phyloP scores from a whole-genome alignment of 2,113 vertebrate species.

The Sisor rabdophorus region DNA sequence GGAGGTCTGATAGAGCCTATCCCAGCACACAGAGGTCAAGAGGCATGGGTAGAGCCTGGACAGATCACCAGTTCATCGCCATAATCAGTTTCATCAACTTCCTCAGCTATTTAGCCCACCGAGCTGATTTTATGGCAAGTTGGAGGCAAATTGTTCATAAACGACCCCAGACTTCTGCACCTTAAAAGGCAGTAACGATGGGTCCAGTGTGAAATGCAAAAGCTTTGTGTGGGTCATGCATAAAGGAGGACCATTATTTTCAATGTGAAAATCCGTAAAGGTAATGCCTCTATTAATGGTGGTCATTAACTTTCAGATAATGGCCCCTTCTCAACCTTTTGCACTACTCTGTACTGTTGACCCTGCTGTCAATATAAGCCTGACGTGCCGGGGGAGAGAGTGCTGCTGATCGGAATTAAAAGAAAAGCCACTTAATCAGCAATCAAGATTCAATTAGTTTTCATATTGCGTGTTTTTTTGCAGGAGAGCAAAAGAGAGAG shows the following conservation, averaged over 20 bases:
- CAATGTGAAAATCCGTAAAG: slow-evolving; percentile 61
- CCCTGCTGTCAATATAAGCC: slow-evolving; percentile 78
- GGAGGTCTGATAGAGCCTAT: no score
- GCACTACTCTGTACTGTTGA: slow-evolving; percentile 64
- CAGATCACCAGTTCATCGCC: no score
- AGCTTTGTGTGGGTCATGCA: slow-evolving; percentile 27
- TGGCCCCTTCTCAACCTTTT: slow-evolving; percentile 73
- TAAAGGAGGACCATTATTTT: slow-evolving; percentile 41
- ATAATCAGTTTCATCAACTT: background rate
- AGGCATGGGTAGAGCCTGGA: no score
- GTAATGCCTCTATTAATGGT: slow-evolving; percentile 67
- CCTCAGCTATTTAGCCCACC: background rate
- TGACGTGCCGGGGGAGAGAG: slow-evolving; percentile 82
- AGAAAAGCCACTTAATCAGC: slow-evolving; percentile 90
- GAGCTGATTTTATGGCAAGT: background rate
- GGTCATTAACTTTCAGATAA: slow-evolving; percentile 62
- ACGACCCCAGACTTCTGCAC: slow-evolving; percentile 9
- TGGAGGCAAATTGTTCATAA: slow-evolving; percentile 21
- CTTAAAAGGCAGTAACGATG: slow-evolving; percentile 38
- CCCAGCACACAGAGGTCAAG: no score
- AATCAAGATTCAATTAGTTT: slow-evolving; percentile 93
- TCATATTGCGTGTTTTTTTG: slow-evolving; percentile 76
- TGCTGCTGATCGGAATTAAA: slow-evolving; percentile 82
- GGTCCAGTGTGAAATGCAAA: slow-evolving; percentile 30
- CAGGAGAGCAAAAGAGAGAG: background rate